Conservation (phyloP, 2,888 invertebrate genomes). For the Troides aeacus region DNA sequence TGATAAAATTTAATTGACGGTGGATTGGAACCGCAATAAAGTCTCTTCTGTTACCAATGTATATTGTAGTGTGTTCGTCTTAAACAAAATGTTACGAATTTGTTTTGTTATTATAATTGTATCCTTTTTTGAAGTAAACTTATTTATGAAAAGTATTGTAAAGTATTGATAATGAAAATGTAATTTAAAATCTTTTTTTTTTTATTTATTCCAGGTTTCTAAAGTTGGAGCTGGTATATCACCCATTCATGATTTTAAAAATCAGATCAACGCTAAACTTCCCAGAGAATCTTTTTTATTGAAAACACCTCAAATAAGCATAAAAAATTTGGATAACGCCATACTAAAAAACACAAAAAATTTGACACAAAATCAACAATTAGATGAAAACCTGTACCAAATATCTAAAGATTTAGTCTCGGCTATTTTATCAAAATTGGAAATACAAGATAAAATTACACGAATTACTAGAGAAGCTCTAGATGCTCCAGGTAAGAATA, state of each 20-base stretch:
- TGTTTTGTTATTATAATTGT: conserved; percentile 11
- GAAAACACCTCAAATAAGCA: conserved; percentile 59
- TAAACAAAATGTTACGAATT: conserved; percentile 14
- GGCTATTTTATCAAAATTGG: conserved; percentile 67
- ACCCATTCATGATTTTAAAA: conserved; percentile 65
- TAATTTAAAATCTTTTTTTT: conserved; percentile 12
- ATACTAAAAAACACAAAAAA: conserved; percentile 63
- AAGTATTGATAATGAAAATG: not conserved
- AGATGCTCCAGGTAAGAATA: conserved; percentile 69
- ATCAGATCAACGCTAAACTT: conserved; percentile 49
- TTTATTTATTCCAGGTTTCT: conserved; percentile 46
- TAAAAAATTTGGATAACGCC: conserved; percentile 63
- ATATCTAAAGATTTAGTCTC: conserved; percentile 70
- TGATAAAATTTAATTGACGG: conserved; percentile 7
- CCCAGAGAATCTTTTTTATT: conserved; percentile 46
- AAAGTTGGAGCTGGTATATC: conserved; percentile 58
- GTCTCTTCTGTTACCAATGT: not conserved
- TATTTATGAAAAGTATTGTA: not conserved
- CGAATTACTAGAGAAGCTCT: conserved; percentile 70
- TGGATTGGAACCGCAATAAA: not conserved
- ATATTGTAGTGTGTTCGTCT: not conserved
- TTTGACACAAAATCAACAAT: conserved; percentile 67
- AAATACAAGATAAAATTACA: conserved; percentile 74
- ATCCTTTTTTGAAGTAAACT: conserved; percentile 14
- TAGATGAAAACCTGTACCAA: conserved; percentile 68